Base-by-base conservation (phyloP, 2,797 vertebrate species). In the Phylloscopus collybita region DNA sequence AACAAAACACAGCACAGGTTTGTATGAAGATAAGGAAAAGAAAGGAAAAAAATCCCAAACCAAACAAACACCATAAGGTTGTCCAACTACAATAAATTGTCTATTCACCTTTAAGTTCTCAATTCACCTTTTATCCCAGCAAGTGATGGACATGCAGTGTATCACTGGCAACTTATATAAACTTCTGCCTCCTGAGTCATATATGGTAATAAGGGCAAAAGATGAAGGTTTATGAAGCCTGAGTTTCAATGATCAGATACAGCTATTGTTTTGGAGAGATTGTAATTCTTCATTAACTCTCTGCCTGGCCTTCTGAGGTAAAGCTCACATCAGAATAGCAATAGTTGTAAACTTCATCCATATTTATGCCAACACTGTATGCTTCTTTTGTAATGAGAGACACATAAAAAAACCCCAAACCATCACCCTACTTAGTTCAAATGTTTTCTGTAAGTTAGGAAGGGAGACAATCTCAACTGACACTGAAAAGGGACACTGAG, bases 151-250 rank as follows among this genome's bases (percentile, higher is more conserved):
- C 12, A 6, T 4, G 12, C 22, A 47, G 45, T 21, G 5, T 20
- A 27, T 9, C n/a, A 69, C 20, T 2, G 16, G 21, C 42, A 75
- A 20, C 16, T 57, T 29, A 11, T 0, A 30, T 5, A 10, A 57
- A 29, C 47, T 69, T 23, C 57, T 59, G 16, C 6, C n/a, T 32
- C 22, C n/a, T 2, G 5, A 51, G 53, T 18, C 57, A 30, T 1
- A 8, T 0, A 25, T 0, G 6, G n/a, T n/a, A 64, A 12, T 1
- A 21, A 61, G 6, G 21, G 32, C 5, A 45, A 13, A 51, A 57
- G 45, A 22, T 4, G 32, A 42, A 49, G 20, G 53, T 22, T 70
- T 40, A 20, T 0, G 1, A 67, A 74, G 42, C 19, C 42, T 36
- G 27, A 14, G 13, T 80, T 91, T 51, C 3, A 10, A 18, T 21